These are phyloP conservation scores for Gadus chalcogrammus DNA, from an alignment of 2,113 vertebrate species.

Conservation along the genomic window DNA sequence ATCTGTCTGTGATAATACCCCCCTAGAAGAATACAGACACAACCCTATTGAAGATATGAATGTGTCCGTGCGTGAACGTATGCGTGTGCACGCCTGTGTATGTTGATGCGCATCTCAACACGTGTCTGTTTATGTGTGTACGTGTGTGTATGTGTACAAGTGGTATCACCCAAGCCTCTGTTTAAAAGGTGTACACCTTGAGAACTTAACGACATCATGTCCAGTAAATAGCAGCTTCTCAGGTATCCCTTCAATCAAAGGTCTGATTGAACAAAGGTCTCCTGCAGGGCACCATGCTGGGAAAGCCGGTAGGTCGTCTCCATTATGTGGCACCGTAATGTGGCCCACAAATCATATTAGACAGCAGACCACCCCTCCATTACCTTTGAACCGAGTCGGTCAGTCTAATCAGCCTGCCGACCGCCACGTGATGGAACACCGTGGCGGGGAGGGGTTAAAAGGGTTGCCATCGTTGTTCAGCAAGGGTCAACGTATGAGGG, in stretches of 20 bases:
- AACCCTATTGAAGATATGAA: not conserved
- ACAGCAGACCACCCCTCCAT: slow-evolving; percentile 13
- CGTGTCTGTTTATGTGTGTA: not conserved
- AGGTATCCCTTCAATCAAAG: too few species aligned
- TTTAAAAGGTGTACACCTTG: too few species aligned
- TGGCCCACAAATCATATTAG: slow-evolving; percentile 17
- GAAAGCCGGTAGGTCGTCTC: not conserved
- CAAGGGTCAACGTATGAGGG: not conserved
- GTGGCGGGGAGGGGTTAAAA: slow-evolving; percentile 5
- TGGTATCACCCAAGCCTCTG: too few species aligned
- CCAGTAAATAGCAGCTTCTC: too few species aligned
- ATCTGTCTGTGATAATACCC: slow-evolving; percentile 59
- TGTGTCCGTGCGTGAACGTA: not conserved
- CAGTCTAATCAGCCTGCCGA: not conserved
- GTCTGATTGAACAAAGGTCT: not conserved
- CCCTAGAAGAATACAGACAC: slow-evolving; percentile 29
- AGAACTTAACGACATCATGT: too few species aligned
- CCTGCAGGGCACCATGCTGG: not conserved
- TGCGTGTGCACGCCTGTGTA: not conserved
- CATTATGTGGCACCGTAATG: not conserved
- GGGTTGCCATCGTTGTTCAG: not conserved
- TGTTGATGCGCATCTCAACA: not conserved
- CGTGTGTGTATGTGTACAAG: too few species aligned
- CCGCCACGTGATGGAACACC: slow-evolving; percentile 15
- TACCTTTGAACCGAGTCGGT: slow-evolving; percentile 14